Percentiles rank a stretch among this genome's conserved stretches.
Conservation (phyloP, 2,797 vertebrate species). For the Ctenopoma multispine region DNA sequence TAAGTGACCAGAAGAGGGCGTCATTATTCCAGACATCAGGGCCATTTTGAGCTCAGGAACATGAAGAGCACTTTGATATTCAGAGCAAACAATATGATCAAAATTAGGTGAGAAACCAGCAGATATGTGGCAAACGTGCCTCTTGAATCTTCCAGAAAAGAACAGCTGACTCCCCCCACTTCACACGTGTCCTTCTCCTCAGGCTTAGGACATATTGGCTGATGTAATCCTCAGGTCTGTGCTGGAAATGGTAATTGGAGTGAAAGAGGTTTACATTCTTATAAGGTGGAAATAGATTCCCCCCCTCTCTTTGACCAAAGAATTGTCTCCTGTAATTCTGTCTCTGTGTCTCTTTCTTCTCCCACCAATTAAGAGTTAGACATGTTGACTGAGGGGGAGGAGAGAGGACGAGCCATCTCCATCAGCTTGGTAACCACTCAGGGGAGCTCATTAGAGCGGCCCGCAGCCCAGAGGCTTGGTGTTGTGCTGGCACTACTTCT, state of each 20-base stretch:
- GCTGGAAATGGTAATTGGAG: conserved; percentile 53
- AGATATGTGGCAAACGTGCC: conserved; percentile 31
- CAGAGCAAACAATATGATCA: conserved; percentile 31
- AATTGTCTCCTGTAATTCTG: conserved; percentile 58
- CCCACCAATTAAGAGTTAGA: conserved; percentile 70
- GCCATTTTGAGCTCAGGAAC: not conserved
- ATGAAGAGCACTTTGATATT: conserved; percentile 12
- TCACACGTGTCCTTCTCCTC: conserved; percentile 42
- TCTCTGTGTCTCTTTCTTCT: conserved; percentile 56
- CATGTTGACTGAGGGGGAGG: conserved; percentile 58
- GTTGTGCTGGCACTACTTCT: conserved; percentile 76
- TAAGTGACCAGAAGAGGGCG: conserved; percentile 74
- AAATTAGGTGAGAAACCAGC: conserved; percentile 36
- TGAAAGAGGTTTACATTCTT: conserved; percentile 34
- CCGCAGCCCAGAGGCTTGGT: conserved; percentile 57
- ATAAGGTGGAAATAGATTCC: conserved; percentile 30
- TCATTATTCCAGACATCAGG: conserved; percentile 48
- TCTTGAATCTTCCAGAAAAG: conserved; percentile 15
- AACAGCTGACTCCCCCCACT: conserved; percentile 37
- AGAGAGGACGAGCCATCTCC: conserved; percentile 58
- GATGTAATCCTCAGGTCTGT: conserved; percentile 26
- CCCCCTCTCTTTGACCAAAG: conserved; percentile 41
- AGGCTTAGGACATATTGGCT: conserved; percentile 18
- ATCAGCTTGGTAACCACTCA: conserved; percentile 64
- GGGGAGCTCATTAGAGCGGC: conserved; percentile 77